Evolutionary conservation across 2,888 invertebrate species (phyloP).

Genomic region (Andrena praecox): DNA sequence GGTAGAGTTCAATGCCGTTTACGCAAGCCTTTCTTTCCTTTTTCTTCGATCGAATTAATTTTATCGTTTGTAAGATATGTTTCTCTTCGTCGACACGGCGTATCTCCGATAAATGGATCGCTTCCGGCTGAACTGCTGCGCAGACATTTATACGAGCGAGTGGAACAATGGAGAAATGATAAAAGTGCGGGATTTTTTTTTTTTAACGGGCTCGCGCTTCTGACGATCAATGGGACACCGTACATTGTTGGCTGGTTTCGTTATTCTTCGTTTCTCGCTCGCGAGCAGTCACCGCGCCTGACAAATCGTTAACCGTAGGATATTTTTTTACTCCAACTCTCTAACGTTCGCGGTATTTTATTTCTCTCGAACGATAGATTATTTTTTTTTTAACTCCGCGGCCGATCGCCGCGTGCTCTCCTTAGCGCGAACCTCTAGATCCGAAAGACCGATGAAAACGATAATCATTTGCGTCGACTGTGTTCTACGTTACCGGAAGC

Average conservation of each 20-base stretch:
- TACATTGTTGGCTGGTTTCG: not conserved
- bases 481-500: conserved; percentile 46
- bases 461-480: not conserved
- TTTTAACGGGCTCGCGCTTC: not conserved
- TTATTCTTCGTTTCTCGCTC: not conserved
- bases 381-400: not conserved
- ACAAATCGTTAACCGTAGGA: too few relatives aligned
- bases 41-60: not conserved
- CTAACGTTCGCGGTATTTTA: not conserved
- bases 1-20: conserved; percentile 65
- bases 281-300: too few relatives aligned
- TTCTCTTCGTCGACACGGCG: not conserved
- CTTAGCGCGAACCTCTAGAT: conserved; percentile 1
- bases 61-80: not conserved
- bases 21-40: conserved; percentile 53
- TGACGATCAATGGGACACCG: conserved; percentile 11
- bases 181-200: too few relatives aligned
- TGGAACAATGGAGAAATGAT: not conserved
- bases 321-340: too few relatives aligned
- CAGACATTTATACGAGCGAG: not conserved
- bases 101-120: not conserved
- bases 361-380: not conserved
- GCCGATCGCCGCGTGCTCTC: not conserved
- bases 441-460: conserved; percentile 5
- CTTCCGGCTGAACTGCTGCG: not conserved